A percentile compares a stretch with the other conserved stretches of the same genome.
These are phyloP conservation scores for Ptyas mucosa DNA, from an alignment of 2,113 vertebrate species.

Conservation along the genomic window DNA sequence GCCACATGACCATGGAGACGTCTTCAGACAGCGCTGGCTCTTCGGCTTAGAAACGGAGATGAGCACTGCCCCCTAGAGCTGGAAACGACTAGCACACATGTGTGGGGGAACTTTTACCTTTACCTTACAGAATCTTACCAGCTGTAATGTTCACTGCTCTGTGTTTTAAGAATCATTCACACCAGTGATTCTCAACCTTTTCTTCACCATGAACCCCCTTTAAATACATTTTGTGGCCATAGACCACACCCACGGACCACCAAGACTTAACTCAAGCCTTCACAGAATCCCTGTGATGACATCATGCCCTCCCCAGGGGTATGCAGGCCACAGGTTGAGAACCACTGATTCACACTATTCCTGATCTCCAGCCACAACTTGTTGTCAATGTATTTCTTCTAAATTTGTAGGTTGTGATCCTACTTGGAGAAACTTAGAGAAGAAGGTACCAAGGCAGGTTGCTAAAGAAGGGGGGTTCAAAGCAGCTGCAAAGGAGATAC, in stretches of 20 bases:
- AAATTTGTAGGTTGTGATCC: constrained; percentile 83
- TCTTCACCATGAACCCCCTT: background rate
- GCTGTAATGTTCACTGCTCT: background rate
- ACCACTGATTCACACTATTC: background rate
- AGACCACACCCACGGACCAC: background rate
- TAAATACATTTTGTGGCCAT: background rate
- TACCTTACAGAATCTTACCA: background rate
- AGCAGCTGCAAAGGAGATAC: constrained; percentile 75
- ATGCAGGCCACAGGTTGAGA: background rate
- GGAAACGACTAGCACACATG: too few relatives aligned
- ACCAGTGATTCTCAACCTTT: background rate
- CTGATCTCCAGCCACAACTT: background rate
- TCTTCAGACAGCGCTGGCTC: too few relatives aligned
- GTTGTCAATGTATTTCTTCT: background rate
- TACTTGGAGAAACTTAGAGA: constrained; percentile 77
- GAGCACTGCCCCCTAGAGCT: too few relatives aligned
- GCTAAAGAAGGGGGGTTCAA: constrained; percentile 81
- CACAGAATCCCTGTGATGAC: background rate
- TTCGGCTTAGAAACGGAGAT: too few relatives aligned
- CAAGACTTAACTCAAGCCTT: background rate
- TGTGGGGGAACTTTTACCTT: too few relatives aligned
- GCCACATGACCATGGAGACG: too few relatives aligned
- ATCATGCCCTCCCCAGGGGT: background rate
- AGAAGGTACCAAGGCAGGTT: constrained; percentile 71
- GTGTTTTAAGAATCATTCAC: background rate